Conservation (phyloP, 1,140 invertebrate genomes). For the Dinothrombium tinctorium region DNA sequence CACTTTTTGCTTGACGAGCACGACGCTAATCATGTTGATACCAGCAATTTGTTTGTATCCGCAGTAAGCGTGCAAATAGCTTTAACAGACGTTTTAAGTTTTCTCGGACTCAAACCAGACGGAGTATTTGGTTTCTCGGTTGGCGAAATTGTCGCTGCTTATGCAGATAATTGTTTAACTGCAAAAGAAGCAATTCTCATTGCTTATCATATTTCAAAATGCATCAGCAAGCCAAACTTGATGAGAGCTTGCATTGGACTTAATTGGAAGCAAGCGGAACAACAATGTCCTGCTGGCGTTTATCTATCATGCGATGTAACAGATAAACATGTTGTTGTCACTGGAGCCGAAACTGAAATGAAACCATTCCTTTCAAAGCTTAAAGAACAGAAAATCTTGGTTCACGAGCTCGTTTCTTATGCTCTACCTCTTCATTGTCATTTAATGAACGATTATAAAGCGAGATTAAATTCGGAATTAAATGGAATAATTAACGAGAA, state of each 20-base stretch:
- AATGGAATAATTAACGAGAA: conserved; percentile 51
- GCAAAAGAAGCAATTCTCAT: conserved; percentile 30
- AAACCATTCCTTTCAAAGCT: conserved; percentile 42
- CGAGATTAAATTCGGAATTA: conserved; percentile 44
- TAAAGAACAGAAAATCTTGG: conserved; percentile 51
- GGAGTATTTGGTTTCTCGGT: conserved; percentile 31
- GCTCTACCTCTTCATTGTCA: conserved; percentile 82
- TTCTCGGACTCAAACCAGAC: conserved; percentile 25
- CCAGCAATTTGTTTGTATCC: conserved; percentile 39
- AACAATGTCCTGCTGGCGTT: conserved; percentile 43
- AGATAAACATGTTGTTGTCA: conserved; percentile 67
- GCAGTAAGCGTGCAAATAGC: conserved; percentile 52
- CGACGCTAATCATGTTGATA: conserved; percentile 1
- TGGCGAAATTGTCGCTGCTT: conserved; percentile 28
- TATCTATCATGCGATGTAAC: conserved; percentile 78
- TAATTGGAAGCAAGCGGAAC: conserved; percentile 54
- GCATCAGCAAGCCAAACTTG: conserved; percentile 37
- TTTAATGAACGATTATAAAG: conserved; percentile 58
- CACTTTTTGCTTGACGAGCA: too few relatives aligned
- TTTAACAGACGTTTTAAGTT: conserved; percentile 23
- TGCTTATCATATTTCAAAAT: conserved; percentile 36
- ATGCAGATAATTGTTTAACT: conserved; percentile 30
- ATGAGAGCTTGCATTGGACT: conserved; percentile 40
- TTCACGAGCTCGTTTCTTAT: conserved; percentile 58
- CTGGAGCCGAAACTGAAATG: conserved; percentile 47